Evolutionary conservation across 2,797 vertebrate genomes (phyloP).

Genomic region (Pipistrellus nathusii): DNA sequence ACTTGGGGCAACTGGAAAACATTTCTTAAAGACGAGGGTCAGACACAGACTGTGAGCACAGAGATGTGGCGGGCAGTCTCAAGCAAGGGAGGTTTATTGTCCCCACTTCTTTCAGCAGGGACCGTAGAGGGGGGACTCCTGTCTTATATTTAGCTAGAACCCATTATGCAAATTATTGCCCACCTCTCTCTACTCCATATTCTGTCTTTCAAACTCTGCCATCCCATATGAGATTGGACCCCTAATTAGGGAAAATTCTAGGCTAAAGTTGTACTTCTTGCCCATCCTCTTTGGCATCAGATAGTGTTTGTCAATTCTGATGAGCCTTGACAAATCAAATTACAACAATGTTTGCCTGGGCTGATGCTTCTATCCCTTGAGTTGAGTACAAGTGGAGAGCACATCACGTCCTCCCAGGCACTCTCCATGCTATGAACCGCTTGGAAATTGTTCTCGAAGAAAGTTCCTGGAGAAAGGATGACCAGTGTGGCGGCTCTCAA

Average conservation of each 20-base stretch:
- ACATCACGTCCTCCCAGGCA: not conserved
- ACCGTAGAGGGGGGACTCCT: not conserved
- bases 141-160: not conserved
- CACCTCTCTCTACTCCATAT: not conserved
- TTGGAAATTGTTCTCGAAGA: not conserved
- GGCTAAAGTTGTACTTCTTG: not conserved
- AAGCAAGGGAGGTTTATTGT: rapidly evolving
- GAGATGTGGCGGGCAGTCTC: not conserved
- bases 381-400: not conserved
- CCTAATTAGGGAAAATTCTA: not conserved
- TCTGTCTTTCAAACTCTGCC: not conserved
- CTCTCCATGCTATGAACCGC: not conserved
- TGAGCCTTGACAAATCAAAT: constrained; percentile 43
- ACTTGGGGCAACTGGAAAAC: not conserved
- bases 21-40: not conserved
- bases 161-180: not conserved
- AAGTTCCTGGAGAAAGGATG: not conserved
- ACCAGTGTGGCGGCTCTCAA: not conserved
- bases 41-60: not conserved
- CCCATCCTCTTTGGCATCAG: not conserved
- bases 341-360: constrained; percentile 20
- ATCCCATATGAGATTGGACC: rapidly evolving
- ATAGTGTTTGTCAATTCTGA: constrained; percentile 51
- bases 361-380: constrained; percentile 30
- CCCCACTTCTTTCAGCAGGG: not conserved